Evolutionary conservation across 2,113 vertebrate genomes (phyloP).

Genomic region (Python bivittatus): DNA sequence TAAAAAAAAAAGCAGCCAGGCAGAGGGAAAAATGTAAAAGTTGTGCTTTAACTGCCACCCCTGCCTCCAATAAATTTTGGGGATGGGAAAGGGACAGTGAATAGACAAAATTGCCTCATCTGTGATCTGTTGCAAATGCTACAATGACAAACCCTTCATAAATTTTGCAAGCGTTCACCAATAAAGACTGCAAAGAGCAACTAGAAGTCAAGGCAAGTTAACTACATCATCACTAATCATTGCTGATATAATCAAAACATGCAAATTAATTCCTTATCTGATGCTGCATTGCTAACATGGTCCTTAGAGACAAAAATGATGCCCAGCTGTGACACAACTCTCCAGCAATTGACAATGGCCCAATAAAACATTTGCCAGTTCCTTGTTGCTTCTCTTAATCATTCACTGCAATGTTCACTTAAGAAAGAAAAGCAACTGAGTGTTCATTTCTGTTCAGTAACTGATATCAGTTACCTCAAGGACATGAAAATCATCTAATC

Average conservation of each 20-base stretch:
- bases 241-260: background rate
- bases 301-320: background rate
- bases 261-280: background rate
- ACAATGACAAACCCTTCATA: background rate
- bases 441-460: constrained; percentile 21
- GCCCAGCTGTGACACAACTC: background rate
- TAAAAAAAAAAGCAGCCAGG: background rate
- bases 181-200: background rate
- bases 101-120: background rate
- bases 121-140: background rate
- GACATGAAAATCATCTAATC: background rate
- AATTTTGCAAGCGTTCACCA: background rate
- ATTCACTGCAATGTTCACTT: constrained; percentile 20
- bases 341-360: background rate
- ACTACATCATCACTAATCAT: background rate
- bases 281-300: background rate
- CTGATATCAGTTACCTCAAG: constrained; percentile 39
- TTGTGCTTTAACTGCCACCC: background rate
- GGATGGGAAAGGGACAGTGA: background rate
- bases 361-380: background rate
- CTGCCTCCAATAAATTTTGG: background rate
- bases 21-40: background rate
- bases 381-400: background rate
- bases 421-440: background rate
- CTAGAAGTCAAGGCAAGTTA: background rate